Base-by-base conservation (phyloP, 1,140 invertebrate genomes). In the Venustaconcha ellipsiformis region DNA sequence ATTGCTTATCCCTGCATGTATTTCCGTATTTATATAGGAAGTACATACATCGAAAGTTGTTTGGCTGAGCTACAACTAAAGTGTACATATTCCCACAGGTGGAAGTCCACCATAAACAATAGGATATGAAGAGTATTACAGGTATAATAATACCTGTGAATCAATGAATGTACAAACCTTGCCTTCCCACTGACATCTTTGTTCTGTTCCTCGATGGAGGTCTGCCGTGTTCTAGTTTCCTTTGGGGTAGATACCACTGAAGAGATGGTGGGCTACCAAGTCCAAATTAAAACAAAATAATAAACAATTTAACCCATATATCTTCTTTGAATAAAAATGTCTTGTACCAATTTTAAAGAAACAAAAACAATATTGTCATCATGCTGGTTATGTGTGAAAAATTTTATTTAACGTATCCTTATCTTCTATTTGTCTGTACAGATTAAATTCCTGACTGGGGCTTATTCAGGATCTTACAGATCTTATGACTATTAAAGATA, bases 161-260 rank as follows among this genome's bases (percentile, higher is more conserved):
- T 48, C 37, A 48, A 48, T 48, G 14, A 58, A n/a, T 67, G 57
- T 17, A 15, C 64, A 26, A 82, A 92, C 91, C 92, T 93, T 37
- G 94, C 96, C 80, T 94, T 93, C 70, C 95, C 95, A 82, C 94
- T 93, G 79, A 94, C 94, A 90, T 98, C 96, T 57, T 93, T 93
- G 74, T 93, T 94, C 86, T 98, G 96, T 63, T 95, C 94, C 80
- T 95, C 94, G 3, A 96, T 92, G 57, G 94, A 93, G 87, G 95
- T 94, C 86, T 94, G 93, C 55, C 94, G 90, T 56, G 94, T 94
- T 65, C 91, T 89, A 20, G 81, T 76, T 74, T 88, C 87, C 74
- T 86, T 87, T 60, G 89, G 83, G 65, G 89, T 88, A 72, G 88
- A 87, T 20, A 92, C 87, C 26, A 91, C 89, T 57, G 90, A 90